Percentiles rank a stretch among this genome's conserved stretches.
Evolutionary conservation across 2,888 invertebrate species (phyloP).

Genomic region (Acronicta aceris): DNA sequence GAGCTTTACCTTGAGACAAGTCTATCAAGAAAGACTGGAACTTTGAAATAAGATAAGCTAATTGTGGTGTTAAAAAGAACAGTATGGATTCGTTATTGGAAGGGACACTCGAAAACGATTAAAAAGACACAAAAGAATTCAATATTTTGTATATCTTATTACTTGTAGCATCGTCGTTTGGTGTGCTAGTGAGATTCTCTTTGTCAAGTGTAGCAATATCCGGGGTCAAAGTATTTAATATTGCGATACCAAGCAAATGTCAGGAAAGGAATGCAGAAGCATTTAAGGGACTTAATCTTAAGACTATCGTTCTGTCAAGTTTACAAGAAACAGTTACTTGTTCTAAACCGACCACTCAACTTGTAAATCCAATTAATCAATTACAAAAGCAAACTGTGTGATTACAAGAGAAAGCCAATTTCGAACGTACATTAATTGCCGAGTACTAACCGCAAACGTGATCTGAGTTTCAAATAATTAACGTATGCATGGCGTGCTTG

Average conservation of each 20-base stretch:
- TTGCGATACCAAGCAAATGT: slow-evolving; percentile 46
- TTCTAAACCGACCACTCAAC: slow-evolving; percentile 28
- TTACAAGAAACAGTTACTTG: slow-evolving; percentile 25
- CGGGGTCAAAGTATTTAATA: slow-evolving; percentile 57
- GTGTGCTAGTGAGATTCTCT: slow-evolving; percentile 31
- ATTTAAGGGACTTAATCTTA: slow-evolving; percentile 21
- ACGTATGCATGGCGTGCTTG: slow-evolving; percentile 54
- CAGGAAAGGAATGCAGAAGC: slow-evolving; percentile 50
- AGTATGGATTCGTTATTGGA: slow-evolving; percentile 26
- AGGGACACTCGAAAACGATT: slow-evolving; percentile 23
- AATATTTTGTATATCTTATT: slow-evolving; percentile 16
- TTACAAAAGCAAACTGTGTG: slow-evolving; percentile 58
- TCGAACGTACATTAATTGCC: slow-evolving; percentile 64
- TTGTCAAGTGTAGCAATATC: slow-evolving; percentile 42
- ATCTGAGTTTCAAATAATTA: slow-evolving; percentile 67
- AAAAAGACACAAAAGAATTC: slow-evolving; percentile 28
- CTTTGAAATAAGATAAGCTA: slow-evolving; percentile 30
- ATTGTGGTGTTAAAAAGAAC: slow-evolving; percentile 36
- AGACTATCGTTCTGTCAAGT: slow-evolving; percentile 19
- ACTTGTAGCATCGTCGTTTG: slow-evolving; percentile 1
- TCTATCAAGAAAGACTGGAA: slow-evolving; percentile 31
- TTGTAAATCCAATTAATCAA: slow-evolving; percentile 56
- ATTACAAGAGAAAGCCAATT: slow-evolving; percentile 65
- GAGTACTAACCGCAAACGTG: slow-evolving; percentile 54
- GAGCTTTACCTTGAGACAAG: slow-evolving; percentile 48